Conservation (phyloP, 2,888 invertebrate genomes). For the Ecdyonurus torrentis region DNA sequence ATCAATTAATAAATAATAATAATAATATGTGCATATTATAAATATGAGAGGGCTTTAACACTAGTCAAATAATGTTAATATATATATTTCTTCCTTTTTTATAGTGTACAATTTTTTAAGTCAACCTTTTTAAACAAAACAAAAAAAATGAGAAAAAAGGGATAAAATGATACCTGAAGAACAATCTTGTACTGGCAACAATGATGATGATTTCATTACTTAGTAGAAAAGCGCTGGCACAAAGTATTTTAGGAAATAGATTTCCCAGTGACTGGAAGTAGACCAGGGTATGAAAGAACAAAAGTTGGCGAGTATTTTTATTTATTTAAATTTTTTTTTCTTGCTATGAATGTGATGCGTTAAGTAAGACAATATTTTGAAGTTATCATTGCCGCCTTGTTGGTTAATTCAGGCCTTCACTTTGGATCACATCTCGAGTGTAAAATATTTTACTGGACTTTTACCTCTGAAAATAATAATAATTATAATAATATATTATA, state of each 20-base stretch:
- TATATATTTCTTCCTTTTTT: not conserved
- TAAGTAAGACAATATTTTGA: not conserved
- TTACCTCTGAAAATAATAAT: no score
- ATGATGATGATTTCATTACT: not conserved
- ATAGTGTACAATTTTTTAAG: not conserved
- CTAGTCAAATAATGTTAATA: not conserved
- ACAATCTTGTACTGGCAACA: not conserved
- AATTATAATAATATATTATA: no score
- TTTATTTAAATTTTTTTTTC: no score
- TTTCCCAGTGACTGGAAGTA: not conserved
- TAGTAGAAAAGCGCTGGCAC: not conserved
- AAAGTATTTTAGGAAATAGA: not conserved
- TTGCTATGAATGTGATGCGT: not conserved
- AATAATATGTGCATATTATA: not conserved
- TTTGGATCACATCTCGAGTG: not conserved
- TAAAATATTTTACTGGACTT: not conserved
- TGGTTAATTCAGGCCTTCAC: not conserved
- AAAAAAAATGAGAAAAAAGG: not conserved
- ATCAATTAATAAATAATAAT: no score
- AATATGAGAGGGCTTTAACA: not conserved
- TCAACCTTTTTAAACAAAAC: not conserved
- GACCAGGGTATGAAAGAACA: not conserved
- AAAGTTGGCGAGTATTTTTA: not conserved
- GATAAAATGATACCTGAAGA: not conserved
- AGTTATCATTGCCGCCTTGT: not conserved